A percentile compares a stretch with the other conserved stretches of the same genome.
These are phyloP conservation scores for Euborellia annulipes DNA, from an alignment of 1,140 invertebrate genomes.

Conservation along the genomic window DNA sequence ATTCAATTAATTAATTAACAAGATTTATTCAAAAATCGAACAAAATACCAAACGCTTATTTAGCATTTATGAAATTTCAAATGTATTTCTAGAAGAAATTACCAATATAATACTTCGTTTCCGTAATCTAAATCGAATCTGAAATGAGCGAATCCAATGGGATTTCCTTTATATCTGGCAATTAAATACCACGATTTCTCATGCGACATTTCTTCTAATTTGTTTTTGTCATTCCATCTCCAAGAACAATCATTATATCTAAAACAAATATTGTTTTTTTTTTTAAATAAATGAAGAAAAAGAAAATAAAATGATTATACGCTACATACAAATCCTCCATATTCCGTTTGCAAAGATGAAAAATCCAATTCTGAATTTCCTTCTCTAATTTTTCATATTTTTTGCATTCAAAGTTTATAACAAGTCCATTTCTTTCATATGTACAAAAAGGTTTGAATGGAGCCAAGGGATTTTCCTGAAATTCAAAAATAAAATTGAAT, in stretches of 20 bases:
- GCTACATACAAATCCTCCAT: slow-evolving; percentile 41
- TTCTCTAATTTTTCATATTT: slow-evolving; percentile 27
- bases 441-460: slow-evolving; percentile 19
- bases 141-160: slow-evolving; percentile 58
- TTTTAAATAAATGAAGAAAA: slow-evolving; percentile 5
- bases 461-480: slow-evolving; percentile 16
- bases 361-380: slow-evolving; percentile 37
- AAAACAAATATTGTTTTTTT: slow-evolving; percentile 2
- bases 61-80: no score
- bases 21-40: no score
- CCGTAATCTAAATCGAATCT: slow-evolving; percentile 67
- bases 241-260: slow-evolving; percentile 35
- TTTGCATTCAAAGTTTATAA: slow-evolving; percentile 27
- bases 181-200: slow-evolving; percentile 45
- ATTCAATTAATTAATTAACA: no score
- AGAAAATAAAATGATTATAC: no score
- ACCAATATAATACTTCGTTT: slow-evolving; percentile 66
- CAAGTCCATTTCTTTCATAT: slow-evolving; percentile 23
- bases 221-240: slow-evolving; percentile 48
- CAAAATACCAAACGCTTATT: no score
- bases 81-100: no score
- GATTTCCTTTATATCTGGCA: slow-evolving; percentile 30
- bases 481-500: no score
- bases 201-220: slow-evolving; percentile 45
- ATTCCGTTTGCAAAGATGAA: slow-evolving; percentile 44